Conservation (phyloP, 2,888 invertebrate species). For the Agrotis clavis region DNA sequence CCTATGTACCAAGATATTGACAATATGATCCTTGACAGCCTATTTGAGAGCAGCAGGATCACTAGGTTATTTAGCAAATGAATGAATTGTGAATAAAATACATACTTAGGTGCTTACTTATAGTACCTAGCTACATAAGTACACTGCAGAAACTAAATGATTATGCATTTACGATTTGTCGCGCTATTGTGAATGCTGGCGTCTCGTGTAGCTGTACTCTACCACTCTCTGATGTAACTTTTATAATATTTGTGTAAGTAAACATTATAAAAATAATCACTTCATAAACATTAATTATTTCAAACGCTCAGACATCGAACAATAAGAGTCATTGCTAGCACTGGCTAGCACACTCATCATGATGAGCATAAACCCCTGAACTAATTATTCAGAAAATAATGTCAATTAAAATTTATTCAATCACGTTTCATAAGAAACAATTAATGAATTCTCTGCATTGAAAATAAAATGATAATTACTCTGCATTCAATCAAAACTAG, state of each 20-base stretch:
- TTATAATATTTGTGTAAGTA: neutral
- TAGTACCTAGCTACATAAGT: neutral
- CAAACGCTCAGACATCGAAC: neutral
- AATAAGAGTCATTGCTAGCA: neutral
- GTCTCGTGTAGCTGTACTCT: neutral
- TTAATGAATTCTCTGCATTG: neutral
- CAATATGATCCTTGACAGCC: neutral
- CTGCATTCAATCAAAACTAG: slow-evolving; percentile 18
- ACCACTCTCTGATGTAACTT: too few relatives aligned
- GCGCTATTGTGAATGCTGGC: slow-evolving; percentile 9
- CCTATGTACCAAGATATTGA: slow-evolving; percentile 22
- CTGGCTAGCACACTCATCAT: neutral
- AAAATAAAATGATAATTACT: too few relatives aligned
- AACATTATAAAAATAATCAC: neutral
- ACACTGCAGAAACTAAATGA: slow-evolving; percentile 3
- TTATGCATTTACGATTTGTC: slow-evolving; percentile 9
- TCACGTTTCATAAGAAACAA: neutral
- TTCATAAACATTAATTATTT: neutral
- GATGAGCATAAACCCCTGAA: neutral
- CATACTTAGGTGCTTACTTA: neutral
- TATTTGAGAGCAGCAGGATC: neutral
- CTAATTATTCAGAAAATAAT: neutral
- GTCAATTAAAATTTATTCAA: neutral
- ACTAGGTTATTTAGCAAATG: neutral
- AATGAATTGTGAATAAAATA: neutral